Evolutionary conservation across 92 coral and sea anemone genomes (phyloP), one percentile per base, ranked within the genome.

Genomic region (Palythoa caribaeorum): DNA sequence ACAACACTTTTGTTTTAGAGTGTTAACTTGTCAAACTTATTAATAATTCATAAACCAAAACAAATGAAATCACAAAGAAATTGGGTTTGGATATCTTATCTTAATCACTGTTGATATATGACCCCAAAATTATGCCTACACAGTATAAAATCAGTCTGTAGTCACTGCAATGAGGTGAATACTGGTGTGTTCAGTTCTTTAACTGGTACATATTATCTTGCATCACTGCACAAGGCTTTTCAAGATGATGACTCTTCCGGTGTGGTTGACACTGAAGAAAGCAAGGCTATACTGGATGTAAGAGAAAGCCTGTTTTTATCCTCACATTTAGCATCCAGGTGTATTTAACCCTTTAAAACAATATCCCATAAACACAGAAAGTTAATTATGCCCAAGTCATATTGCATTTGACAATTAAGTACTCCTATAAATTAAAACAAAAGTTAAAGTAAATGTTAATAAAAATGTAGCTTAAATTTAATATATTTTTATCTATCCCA

Each of bases 161-260:
- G 19, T 63, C 19, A 63, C 10, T 20, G 20, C 37, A 63, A 63
- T 17, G 37, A 63, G 7, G 36, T 63, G 19, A 6, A 63, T 17
- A 63, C 20, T 17, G 70, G 20, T 63, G 6, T 63, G 66, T 63
- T 79, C 55, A 38, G 38, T 40, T 17, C 14, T 66, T 40, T 77
- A 77, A 77, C 83, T 68, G 48, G 60, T 81, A 28, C 21, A 44
- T 44, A 44, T 44, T 81, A 38, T 81, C 62, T 81, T 81, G 53
- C 55, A 9, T 81, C 76, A 68, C 76, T 66, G 76, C 86, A 81
- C 57, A 81, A 81, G 86, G 86, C 86, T 66, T 81, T 81, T 81
- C 86, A 81, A 81, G 86, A 81, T 40, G 86, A 81, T 9, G 86
- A 81, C 86, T 81, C 86, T 81, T 65, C 86, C 37, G 21, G 40